A percentile compares a stretch with the other conserved stretches of the same genome.
Evolutionary conservation across 2,797 vertebrate genomes (phyloP).

Genomic region (Channallabes apus): DNA sequence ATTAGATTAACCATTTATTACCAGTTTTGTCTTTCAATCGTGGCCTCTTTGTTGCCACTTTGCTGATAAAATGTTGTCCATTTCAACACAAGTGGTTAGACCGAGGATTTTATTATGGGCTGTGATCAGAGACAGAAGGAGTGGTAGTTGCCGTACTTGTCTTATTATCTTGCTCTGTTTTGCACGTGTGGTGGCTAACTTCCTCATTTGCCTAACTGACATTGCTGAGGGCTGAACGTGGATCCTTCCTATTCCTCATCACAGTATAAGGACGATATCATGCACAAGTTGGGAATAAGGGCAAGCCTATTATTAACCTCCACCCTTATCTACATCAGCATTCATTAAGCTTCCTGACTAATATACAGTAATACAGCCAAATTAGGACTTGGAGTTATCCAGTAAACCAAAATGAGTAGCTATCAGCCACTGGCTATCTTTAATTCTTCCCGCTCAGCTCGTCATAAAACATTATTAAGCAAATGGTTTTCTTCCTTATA

Average conservation of each 20-base stretch:
- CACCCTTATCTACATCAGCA: conserved; percentile 35
- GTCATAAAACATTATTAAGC: conserved; percentile 51
- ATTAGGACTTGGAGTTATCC: conserved; percentile 67
- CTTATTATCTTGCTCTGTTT: conserved; percentile 20
- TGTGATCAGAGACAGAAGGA: neutral
- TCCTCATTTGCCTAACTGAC: conserved; percentile 33
- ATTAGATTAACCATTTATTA: conserved; percentile 43
- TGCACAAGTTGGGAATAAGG: neutral
- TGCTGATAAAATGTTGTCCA: conserved; percentile 25
- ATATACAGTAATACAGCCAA: conserved; percentile 60
- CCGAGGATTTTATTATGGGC: neutral
- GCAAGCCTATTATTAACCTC: conserved; percentile 25
- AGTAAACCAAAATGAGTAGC: conserved; percentile 59
- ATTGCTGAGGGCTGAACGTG: conserved; percentile 7
- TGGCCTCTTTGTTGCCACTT: conserved; percentile 22
- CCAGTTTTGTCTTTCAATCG: conserved; percentile 11
- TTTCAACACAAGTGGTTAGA: conserved; percentile 13
- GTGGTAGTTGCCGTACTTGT: neutral
- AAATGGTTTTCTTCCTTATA: conserved; percentile 21
- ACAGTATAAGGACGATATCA: neutral
- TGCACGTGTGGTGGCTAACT: conserved; percentile 28
- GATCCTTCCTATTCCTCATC: conserved; percentile 5
- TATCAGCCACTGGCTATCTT: conserved; percentile 27
- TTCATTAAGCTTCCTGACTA: conserved; percentile 61
- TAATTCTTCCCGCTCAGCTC: conserved; percentile 50